Conservation (phyloP, 2,888 invertebrate species). For the Boloria euphrosyne region DNA sequence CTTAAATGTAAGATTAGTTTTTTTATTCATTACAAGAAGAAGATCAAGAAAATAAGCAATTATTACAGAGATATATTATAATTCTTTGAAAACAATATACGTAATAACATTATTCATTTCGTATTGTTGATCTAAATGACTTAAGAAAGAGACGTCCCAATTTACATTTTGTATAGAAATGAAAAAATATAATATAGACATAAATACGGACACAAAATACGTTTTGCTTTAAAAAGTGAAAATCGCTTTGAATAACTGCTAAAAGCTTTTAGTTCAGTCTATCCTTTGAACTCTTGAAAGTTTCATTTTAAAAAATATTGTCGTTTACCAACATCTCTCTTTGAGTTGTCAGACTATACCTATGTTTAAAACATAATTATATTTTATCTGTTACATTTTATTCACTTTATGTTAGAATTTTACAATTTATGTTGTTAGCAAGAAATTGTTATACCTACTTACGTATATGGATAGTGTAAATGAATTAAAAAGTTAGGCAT, state of each 20-base stretch:
- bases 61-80: no score
- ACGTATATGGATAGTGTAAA: no score
- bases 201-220: conserved; percentile 45
- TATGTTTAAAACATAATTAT: background rate
- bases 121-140: conserved; percentile 36
- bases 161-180: conserved; percentile 58
- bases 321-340: conserved; percentile 15
- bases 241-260: conserved; percentile 31
- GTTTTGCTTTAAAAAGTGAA: conserved; percentile 27
- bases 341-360: conserved; percentile 4
- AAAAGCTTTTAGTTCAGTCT: conserved; percentile 33
- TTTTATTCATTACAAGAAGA: no score
- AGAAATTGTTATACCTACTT: no score
- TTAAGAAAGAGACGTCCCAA: conserved; percentile 51
- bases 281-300: conserved; percentile 26
- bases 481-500: no score
- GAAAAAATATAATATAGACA: conserved; percentile 56
- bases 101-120: background rate
- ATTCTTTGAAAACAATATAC: no score
- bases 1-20: no score
- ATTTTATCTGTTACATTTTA: background rate
- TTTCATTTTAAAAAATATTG: conserved; percentile 18
- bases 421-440: no score
- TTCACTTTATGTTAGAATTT: no score
- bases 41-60: no score